Evolutionary conservation across 2,888 invertebrate species (phyloP), one percentile per base, ranked within the genome.

Genomic region (Scaptomyza cyrtandrae): DNA sequence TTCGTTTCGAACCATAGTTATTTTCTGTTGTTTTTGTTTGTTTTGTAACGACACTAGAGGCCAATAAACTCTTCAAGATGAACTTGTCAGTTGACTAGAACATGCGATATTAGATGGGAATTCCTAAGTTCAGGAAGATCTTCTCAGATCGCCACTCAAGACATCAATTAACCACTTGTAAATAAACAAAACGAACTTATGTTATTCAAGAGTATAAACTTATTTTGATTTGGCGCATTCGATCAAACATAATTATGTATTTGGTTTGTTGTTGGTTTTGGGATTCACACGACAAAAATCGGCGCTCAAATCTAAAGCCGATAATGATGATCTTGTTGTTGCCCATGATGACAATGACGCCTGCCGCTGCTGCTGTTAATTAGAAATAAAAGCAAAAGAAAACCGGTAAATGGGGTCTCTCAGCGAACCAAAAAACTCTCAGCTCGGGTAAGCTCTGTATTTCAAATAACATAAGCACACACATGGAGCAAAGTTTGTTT

Each of bases 41-140:
- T n/a, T 75, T 71, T 76, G 16, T 63, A 75, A 80, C 78, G 69
- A 50, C 84, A 84, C 63, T 76, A 39, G 55, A 61, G 88, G 88
- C 72, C 84, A 88, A 88, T 84, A 86, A 86, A 86, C 86, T 88
- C 75, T 80, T 81, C 88, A 87, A 88, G 88, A 74, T 82, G 57
- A 87, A 78, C 86, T 71, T 75, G 76, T 78, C 67, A 60, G 50
- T 57, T 71, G 73, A 71, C 55, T 68, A 83, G 70, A 82, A 72
- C 65, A 78, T 50, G 14, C 44, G 44, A 11, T 41, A 14, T 13
- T 16, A 37, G 59, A 33, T 55, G 63, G 58, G 57, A 57, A 59
- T 58, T 53, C 67, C 69, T 33, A 52, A 27, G 19, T 65, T 46
- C 53, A 84, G 78, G 77, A 81, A 72, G 71, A 68, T 50, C 14